Percentiles rank a stretch among this genome's conserved stretches.
phyloP scores from a whole-genome alignment of 2,113 vertebrate species.

The Mustela lutreola region DNA sequence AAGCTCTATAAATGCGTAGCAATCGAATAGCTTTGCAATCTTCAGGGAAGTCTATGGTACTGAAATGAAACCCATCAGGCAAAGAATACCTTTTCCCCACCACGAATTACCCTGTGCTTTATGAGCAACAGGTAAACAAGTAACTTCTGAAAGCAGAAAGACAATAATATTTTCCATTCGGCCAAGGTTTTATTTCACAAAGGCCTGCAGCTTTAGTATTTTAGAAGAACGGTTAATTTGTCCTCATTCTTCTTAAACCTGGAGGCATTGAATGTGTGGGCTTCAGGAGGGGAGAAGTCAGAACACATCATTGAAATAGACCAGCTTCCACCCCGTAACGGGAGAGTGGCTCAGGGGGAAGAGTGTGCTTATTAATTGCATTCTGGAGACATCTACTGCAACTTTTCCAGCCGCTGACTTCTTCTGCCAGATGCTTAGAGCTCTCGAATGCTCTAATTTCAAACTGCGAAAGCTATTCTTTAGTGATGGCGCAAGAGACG shows the following conservation, averaged over 20 bases:
- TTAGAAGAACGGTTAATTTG: constrained; percentile 69
- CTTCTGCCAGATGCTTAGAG: constrained; percentile 37
- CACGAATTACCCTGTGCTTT: constrained; percentile 68
- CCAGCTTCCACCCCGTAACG: not conserved
- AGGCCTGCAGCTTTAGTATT: constrained; percentile 71
- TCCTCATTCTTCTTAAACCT: constrained; percentile 68
- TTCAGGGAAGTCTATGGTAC: constrained; percentile 58
- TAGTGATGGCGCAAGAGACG: constrained; percentile 12
- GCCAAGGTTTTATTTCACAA: constrained; percentile 73
- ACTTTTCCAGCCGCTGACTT: constrained; percentile 5
- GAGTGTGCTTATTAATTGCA: not conserved
- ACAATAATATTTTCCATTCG: constrained; percentile 75
- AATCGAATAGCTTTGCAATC: constrained; percentile 74
- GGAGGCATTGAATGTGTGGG: not conserved
- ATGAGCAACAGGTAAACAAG: constrained; percentile 80
- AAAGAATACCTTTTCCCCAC: constrained; percentile 68
- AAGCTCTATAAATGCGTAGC: constrained; percentile 68
- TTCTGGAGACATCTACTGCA: not conserved
- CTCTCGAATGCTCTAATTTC: constrained; percentile 49
- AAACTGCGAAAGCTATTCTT: constrained; percentile 51
- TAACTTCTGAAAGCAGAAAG: constrained; percentile 69
- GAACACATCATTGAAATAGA: constrained; percentile 66
- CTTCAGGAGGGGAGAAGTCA: constrained; percentile 47
- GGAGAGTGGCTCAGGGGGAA: constrained; percentile 29
- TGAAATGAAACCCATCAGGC: constrained; percentile 77